Evolutionary conservation across 2,113 vertebrate genomes (phyloP), one percentile per base, ranked within the genome.

Genomic region (Anolis carolinensis): DNA sequence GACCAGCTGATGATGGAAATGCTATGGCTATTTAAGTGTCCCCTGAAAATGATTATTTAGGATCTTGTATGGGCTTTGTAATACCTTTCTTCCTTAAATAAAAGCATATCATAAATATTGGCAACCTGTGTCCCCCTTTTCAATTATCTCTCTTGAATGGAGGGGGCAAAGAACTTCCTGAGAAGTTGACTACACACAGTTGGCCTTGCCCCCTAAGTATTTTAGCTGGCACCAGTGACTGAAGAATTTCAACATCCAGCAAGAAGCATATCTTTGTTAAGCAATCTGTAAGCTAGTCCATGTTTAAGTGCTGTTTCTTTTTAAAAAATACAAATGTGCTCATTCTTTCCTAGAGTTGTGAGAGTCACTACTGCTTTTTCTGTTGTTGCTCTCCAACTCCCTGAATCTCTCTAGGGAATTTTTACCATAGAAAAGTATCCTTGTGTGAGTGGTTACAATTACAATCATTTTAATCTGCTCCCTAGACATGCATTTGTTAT

Each of bases 351-450:
- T 0, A 0, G 80, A 89, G 62, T 30, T 79, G 72, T 87, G 80
- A 89, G 77, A 82, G 23, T 34, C 5, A 23, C 44, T 87, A 0
- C 2, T 77, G 7, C 71, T 89, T 78, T 87, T 63, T 92, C 92
- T 83, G 79, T 34, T 93, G 92, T 86, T 91, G 39, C 65, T 92
- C 91, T 86, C 39, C 82, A 77, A 44, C n/a, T 79, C 93, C 39
- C 50, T 88, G 65, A 83, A 62, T 36, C 77, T 89, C 18, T 3
- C 14, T 4, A 67, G 72, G 79, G 68, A 48, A 18, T 79, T 79
- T 79, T 36, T 14, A 27, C 9, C 9, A 25, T 82, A 89, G 78
- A 84, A 88, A 4, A 79, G 27, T 73, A 78, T 32, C 44, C 30
- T 71, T 79, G 7, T 89, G 65, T 83, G 68, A 85, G 76, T 34